Percentiles rank a stretch among this genome's conserved stretches.
Conservation (phyloP, 2,113 vertebrate species). For the Mustelus asterias region DNA sequence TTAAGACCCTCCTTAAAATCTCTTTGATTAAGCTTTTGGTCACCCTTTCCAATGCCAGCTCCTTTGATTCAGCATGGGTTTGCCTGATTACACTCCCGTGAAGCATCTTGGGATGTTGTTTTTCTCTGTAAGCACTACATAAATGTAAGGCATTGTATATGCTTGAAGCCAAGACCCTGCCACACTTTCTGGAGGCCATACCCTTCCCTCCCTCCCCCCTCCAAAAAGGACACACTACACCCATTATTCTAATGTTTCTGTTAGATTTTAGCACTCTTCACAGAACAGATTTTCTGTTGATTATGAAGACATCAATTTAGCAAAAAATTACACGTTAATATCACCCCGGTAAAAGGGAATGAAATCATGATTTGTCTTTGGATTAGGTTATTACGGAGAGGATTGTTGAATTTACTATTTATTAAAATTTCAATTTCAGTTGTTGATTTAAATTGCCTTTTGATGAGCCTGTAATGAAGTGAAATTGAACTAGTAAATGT, state of each 20-base stretch:
- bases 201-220: no score
- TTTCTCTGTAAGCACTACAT: background rate
- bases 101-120: background rate
- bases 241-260: background rate
- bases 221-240: background rate
- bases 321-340: background rate
- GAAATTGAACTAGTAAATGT: constrained; percentile 23
- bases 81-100: background rate
- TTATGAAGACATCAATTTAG: constrained; percentile 3
- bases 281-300: background rate
- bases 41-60: background rate
- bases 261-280: background rate
- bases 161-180: background rate
- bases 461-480: constrained; percentile 17
- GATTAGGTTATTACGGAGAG: constrained; percentile 10
- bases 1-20: background rate
- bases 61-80: background rate
- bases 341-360: background rate
- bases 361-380: constrained; percentile 5
- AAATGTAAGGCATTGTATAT: background rate
- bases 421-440: constrained; percentile 24
- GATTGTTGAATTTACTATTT: constrained; percentile 20
- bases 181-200: background rate
- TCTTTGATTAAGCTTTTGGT: background rate
- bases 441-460: background rate